Percentiles rank a stretch among this genome's conserved stretches.
Conservation (phyloP, 2,113 vertebrate genomes). For the Glaucidium brasilianum region DNA sequence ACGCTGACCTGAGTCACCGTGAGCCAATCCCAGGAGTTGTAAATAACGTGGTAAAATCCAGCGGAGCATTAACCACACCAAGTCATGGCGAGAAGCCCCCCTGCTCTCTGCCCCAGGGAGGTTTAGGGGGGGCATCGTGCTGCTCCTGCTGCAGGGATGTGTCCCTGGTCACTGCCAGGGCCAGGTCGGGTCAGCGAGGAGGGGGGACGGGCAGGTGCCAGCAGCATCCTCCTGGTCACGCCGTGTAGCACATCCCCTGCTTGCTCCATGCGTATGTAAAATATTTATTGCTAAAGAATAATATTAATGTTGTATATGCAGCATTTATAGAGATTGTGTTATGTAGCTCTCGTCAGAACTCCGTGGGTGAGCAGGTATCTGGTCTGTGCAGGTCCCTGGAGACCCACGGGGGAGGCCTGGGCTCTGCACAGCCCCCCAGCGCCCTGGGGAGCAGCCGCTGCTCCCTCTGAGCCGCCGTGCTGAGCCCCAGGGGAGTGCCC, state of each 20-base stretch:
- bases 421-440: background rate
- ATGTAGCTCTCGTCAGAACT: fast-evolving
- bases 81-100: fast-evolving
- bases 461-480: fast-evolving
- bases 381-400: no score
- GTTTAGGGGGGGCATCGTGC: fast-evolving
- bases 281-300: background rate
- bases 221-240: background rate
- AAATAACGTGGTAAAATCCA: background rate
- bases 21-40: background rate
- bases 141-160: background rate
- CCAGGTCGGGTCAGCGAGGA: background rate
- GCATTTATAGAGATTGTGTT: fast-evolving
- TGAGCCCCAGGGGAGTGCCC: background rate
- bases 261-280: no score
- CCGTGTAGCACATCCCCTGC: fast-evolving
- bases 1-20: background rate
- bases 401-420: no score
- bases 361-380: no score
- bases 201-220: background rate
- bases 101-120: background rate
- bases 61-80: background rate
- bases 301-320: no score
- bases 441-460: background rate
- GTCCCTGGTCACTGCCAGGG: background rate